Evolutionary conservation across 2,888 invertebrate species (phyloP).

Genomic region (Oscheius sp.): DNA sequence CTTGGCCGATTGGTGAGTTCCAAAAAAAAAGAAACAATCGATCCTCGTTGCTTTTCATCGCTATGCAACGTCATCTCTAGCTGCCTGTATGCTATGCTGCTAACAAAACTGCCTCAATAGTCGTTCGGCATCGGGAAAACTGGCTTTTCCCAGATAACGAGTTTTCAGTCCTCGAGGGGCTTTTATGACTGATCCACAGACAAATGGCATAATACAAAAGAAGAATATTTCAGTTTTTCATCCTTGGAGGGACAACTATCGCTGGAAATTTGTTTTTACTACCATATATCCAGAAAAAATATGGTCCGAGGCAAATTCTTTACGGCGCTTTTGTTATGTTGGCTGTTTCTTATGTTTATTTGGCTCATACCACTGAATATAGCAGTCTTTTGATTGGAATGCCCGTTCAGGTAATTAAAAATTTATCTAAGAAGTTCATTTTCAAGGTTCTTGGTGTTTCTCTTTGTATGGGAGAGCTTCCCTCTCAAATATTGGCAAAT

Average conservation of each 20-base stretch:
- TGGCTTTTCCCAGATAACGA: constrained; percentile 25
- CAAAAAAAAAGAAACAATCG: not conserved
- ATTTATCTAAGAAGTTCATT: not conserved
- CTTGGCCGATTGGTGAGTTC: constrained; percentile 55
- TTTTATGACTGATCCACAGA: not conserved
- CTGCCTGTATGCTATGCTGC: constrained; percentile 4
- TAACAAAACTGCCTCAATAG: constrained; percentile 26
- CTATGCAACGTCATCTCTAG: not conserved
- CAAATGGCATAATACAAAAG: not conserved
- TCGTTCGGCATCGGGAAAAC: constrained; percentile 8
- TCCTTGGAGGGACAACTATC: constrained; percentile 62
- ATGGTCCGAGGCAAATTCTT: constrained; percentile 57
- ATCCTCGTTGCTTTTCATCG: too few relatives aligned
- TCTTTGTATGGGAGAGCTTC: constrained; percentile 64
- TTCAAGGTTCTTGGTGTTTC: constrained; percentile 58
- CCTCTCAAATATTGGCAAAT: constrained; percentile 63
- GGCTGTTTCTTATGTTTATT: constrained; percentile 51
- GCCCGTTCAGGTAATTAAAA: constrained; percentile 60
- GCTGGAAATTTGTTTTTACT: constrained; percentile 61
- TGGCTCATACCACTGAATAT: constrained; percentile 51
- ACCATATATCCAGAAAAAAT: constrained; percentile 53
- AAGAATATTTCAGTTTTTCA: constrained; percentile 42
- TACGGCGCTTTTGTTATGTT: constrained; percentile 52
- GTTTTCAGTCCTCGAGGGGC: not conserved
- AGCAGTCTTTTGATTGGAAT: constrained; percentile 58